phyloP scores from a whole-genome alignment of 2,888 invertebrate species.

The Aleiodes testaceus region DNA sequence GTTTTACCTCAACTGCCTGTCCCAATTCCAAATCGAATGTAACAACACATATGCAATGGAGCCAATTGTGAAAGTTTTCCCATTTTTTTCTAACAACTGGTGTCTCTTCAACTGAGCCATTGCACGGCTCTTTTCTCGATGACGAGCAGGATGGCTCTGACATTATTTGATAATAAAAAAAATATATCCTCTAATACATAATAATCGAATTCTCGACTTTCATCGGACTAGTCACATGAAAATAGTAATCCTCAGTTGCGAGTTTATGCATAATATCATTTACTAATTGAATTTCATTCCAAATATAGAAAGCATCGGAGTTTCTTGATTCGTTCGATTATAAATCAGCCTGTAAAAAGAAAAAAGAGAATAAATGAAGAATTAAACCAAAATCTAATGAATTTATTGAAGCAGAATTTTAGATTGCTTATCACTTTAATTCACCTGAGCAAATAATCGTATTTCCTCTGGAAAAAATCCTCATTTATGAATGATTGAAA shows the following conservation, averaged over 20 bases:
- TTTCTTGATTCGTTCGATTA: not conserved
- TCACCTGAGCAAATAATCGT: no score
- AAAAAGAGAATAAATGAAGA: no score
- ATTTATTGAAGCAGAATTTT: no score
- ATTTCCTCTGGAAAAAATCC: no score
- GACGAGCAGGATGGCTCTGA: constrained; percentile 49
- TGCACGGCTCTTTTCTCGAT: constrained; percentile 37
- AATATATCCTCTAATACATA: constrained; percentile 4
- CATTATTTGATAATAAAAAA: constrained; percentile 41
- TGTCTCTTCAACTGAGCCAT: constrained; percentile 39
- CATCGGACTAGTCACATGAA: not conserved
- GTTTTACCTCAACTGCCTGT: constrained; percentile 92
- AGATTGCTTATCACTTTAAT: no score
- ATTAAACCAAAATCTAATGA: no score
- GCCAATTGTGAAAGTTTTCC: constrained; percentile 92
- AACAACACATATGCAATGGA: constrained; percentile 97
- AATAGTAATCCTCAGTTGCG: not conserved
- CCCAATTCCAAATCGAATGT: constrained; percentile 99
- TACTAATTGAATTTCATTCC: constrained; percentile 17
- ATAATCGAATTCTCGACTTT: not conserved
- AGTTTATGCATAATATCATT: not conserved
- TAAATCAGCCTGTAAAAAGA: not conserved
- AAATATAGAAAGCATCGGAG: constrained; percentile 13
- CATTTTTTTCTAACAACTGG: constrained; percentile 71
- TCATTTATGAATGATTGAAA: no score